Conservation (phyloP, 2,888 invertebrate species). For the Diarsia brunnea region DNA sequence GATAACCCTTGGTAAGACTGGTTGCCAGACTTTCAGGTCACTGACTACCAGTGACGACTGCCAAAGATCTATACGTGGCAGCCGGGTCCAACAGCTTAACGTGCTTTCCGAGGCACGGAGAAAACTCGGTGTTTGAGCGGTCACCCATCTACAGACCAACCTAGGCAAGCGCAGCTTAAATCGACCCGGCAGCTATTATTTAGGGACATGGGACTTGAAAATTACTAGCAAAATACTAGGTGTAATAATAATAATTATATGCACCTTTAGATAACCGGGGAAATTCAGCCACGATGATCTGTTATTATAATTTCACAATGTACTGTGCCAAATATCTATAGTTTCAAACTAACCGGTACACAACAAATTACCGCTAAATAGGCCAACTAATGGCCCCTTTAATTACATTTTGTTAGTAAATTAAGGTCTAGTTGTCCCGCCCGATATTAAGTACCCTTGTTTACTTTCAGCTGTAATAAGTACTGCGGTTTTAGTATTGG, state of each 20-base stretch:
- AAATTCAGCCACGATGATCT: not conserved
- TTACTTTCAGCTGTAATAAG: conserved; percentile 36
- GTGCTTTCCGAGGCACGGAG: too few species aligned
- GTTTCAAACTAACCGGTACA: conserved; percentile 30
- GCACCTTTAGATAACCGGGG: not conserved
- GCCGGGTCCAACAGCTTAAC: too few species aligned
- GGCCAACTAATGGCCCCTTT: conserved; percentile 58
- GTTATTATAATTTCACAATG: not conserved
- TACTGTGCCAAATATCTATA: conserved; percentile 26
- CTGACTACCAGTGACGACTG: too few species aligned
- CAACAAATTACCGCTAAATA: conserved; percentile 61
- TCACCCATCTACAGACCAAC: too few species aligned
- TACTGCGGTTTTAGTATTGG: conserved; percentile 7
- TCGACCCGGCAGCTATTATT: too few species aligned
- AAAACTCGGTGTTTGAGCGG: too few species aligned
- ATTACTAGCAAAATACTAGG: not conserved
- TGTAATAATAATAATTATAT: not conserved
- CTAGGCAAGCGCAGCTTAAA: too few species aligned
- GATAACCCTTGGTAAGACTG: too few species aligned
- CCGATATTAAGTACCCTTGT: conserved; percentile 54
- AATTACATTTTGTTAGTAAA: conserved; percentile 67
- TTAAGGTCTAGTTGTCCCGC: conserved; percentile 44
- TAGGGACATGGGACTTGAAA: not conserved
- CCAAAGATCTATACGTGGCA: too few species aligned
- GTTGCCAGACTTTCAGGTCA: too few species aligned